Base-by-base conservation (phyloP, 2,797 vertebrate genomes). In the Otolemur crassicaudatus region DNA sequence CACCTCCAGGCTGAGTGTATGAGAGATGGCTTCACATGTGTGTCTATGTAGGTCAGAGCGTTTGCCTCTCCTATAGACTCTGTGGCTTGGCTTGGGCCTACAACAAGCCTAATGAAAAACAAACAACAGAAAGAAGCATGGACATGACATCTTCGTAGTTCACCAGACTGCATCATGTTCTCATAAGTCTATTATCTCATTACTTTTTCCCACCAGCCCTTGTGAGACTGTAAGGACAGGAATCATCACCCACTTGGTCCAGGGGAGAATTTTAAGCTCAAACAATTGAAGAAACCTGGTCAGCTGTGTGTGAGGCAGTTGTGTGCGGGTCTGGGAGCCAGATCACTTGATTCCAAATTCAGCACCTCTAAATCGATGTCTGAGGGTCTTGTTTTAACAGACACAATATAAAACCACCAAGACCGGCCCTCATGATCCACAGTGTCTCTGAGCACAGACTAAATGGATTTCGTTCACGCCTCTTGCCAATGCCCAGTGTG, bases 391-490 rank as follows among this genome's bases (percentile, higher is more conserved):
- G 17, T 77, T 92, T 79, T 40, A 63, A 56, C 67, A 96, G 92
- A 79, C 88, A 90, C 56, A 82, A 77, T 58, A 70, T 25, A 90
- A 96, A 81, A 65, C 89, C 84, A 94, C 19, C 27, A 73, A 65
- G 65, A 73, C 65, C 53, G 56, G 72, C 49, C 56, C 69, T 63
- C 34, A 65, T 0, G 3, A 80, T 77, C 81, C 67, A 94, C 46
- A 94, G 53, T 27, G 20, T 82, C 76, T 93, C 73, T 19, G 65
- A 96, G 75, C 83, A 70, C 96, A 98, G 97, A 97, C 89, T 91
- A 94, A 97, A 96, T 65, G 88, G 95, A 98, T 98, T 98, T 97
- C 97, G 91, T 97, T 94, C 95, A 77, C 96, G 96, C 61, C 16
- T 91, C 56, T 83, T 89, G 43, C 93, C 97, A 98, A 97, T 96